Evolutionary conservation across 2,113 vertebrate species (phyloP), one percentile per base, ranked within the genome.

Genomic region (Anolis sagrei): DNA sequence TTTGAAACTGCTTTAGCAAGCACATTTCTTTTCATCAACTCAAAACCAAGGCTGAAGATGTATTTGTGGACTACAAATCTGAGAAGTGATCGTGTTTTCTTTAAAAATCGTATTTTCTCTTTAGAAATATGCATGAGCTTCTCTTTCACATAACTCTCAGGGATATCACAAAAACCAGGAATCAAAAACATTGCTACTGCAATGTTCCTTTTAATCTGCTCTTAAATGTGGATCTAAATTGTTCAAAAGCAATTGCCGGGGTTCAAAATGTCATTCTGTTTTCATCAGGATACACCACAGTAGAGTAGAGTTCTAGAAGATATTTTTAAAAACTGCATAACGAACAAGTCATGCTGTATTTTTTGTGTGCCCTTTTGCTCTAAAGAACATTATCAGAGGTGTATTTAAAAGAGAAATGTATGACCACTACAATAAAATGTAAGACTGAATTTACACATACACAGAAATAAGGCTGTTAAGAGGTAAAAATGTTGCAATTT

Each of bases 21-120:
- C 48, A 39, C 49, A 75, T 87, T 89, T 7, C 79, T 49, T 19
- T 32, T 86, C 8, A 73, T 13, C 69, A 87, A 77, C 75, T 70
- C 70, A 44, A 69, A 77, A 84, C 1, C 44, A 5, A 88, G 64
- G 6, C 9, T 77, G 18, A 27, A 77, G 36, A 69, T 72, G 32
- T 70, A 27, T 62, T 58, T 82, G 3, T 44, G 4, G 21, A 62
- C 66, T 49, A 62, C 44, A 72, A 64, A 44, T 75, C 36, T 27
- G 13, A 58, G 77, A 66, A 32, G 76, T 39, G 75, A 49, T 58
- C 6, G 44, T 27, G 36, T 19, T 11, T 16, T 0, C 81, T 79
- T 75, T 66, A 76, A 54, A 29, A 58, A 76, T 7, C 19, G 23
- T 74, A 4, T 61, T 66, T 14, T 32, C 16, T 75, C 61, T 79